Conservation (phyloP, 2,888 invertebrate species). For the Candidula unifasciata region DNA sequence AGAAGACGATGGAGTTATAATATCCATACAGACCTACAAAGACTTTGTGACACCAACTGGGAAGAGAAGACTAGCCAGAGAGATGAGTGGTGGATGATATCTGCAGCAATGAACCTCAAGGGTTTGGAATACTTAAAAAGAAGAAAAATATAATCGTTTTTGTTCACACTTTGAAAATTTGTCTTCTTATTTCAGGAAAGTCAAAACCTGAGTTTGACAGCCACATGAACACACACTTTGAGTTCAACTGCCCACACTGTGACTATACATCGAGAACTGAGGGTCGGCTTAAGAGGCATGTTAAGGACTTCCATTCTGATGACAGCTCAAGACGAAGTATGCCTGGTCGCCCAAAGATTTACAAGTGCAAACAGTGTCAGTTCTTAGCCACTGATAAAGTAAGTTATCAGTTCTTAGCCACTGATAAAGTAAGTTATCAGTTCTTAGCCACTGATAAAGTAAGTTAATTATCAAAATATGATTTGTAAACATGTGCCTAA, state of each 20-base stretch:
- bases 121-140: too few species aligned
- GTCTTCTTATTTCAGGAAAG: slow-evolving; percentile 66
- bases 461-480: too few species aligned
- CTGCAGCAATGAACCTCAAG: too few species aligned
- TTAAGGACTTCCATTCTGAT: slow-evolving; percentile 80
- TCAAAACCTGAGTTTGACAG: slow-evolving; percentile 78
- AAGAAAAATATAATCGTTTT: too few species aligned
- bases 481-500: too few species aligned
- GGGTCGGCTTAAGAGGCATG: slow-evolving; percentile 80
- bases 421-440: slow-evolving; percentile 85
- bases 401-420: slow-evolving; percentile 84
- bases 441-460: slow-evolving; percentile 89
- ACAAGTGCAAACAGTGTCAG: slow-evolving; percentile 94
- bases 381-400: slow-evolving; percentile 89
- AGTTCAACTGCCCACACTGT: slow-evolving; percentile 81
- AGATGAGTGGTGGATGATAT: too few species aligned
- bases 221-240: slow-evolving; percentile 81
- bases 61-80: too few species aligned
- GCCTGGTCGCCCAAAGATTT: slow-evolving; percentile 83
- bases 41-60: too few species aligned
- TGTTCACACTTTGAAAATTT: neutral
- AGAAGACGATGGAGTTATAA: too few species aligned
- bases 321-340: slow-evolving; percentile 70
- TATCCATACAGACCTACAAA: too few species aligned
- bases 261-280: slow-evolving; percentile 81